These are phyloP conservation scores for Allygus modestus DNA, from an alignment of 2,888 invertebrate genomes.

Conservation along the genomic window DNA sequence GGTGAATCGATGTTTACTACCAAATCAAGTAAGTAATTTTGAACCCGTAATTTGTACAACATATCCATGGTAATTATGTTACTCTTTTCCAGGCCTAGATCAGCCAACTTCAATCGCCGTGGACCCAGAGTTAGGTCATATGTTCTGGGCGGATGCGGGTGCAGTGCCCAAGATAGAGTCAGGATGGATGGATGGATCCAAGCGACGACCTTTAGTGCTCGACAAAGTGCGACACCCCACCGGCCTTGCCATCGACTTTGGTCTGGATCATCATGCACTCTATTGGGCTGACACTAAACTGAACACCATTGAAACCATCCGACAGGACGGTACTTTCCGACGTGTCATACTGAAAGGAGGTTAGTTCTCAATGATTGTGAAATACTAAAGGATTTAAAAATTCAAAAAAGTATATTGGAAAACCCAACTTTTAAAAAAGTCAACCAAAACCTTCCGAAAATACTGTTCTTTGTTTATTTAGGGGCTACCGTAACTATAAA, in stretches of 20 bases:
- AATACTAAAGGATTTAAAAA: too few species aligned
- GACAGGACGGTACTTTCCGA: constrained; percentile 87
- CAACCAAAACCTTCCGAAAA: too few species aligned
- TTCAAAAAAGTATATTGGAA: too few species aligned
- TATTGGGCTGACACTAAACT: constrained; percentile 98
- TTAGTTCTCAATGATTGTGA: constrained; percentile 66
- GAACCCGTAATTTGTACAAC: too few species aligned
- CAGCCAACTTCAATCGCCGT: constrained; percentile 93
- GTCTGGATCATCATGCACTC: constrained; percentile 89
- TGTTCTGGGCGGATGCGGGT: constrained; percentile 97
- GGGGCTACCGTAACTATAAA: too few species aligned
- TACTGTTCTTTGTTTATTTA: too few species aligned
- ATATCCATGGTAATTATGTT: too few species aligned
- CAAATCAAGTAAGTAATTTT: too few species aligned
- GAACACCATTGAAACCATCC: constrained; percentile 92
- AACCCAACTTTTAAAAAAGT: too few species aligned
- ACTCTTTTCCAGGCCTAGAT: constrained; percentile 84
- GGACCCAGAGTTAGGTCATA: constrained; percentile 89
- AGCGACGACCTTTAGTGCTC: constrained; percentile 88
- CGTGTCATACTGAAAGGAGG: constrained; percentile 84
- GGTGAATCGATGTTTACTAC: too few species aligned
- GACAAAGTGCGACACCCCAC: constrained; percentile 92
- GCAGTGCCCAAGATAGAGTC: constrained; percentile 95
- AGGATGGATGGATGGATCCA: constrained; percentile 98
- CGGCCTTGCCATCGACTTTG: constrained; percentile 93